phyloP scores from a whole-genome alignment of 1,140 invertebrate species.

The Drosophila obscura region DNA sequence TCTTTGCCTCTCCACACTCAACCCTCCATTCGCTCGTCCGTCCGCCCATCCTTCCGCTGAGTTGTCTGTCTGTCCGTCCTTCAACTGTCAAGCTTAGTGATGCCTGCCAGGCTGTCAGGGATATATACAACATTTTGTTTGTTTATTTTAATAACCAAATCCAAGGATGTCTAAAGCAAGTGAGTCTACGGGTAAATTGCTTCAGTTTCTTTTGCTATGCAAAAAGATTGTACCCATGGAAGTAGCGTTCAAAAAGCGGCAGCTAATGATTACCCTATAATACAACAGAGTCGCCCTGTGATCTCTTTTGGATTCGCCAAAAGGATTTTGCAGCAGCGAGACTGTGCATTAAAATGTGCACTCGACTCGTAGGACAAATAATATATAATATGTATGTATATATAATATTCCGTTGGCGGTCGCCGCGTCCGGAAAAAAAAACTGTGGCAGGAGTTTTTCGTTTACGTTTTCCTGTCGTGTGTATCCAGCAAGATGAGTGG shows the following conservation, averaged over 20 bases:
- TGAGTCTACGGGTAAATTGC: constrained; percentile 4
- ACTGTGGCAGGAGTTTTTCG: too few species aligned
- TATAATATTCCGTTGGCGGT: too few species aligned
- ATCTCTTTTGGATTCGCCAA: too few species aligned
- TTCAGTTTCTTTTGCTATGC: constrained; percentile 7
- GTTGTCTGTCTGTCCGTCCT: constrained; percentile 14
- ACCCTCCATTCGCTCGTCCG: constrained; percentile 20
- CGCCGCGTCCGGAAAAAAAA: too few species aligned
- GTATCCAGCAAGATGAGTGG: too few species aligned
- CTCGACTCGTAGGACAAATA: too few species aligned
- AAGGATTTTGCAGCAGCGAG: too few species aligned
- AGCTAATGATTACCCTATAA: constrained; percentile 5
- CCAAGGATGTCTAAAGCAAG: too few species aligned
- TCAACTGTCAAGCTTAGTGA: constrained; percentile 78
- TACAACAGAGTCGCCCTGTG: not conserved
- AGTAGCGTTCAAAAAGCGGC: constrained; percentile 9
- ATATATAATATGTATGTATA: too few species aligned
- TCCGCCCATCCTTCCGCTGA: not conserved
- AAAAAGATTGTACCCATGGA: constrained; percentile 28
- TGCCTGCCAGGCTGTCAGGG: constrained; percentile 62
- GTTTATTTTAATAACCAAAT: too few species aligned
- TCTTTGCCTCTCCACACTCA: constrained; percentile 4
- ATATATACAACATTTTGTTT: constrained; percentile 70
- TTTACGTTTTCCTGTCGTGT: too few species aligned
- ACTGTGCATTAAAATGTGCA: too few species aligned